These are phyloP conservation scores for Timandra comae DNA, from an alignment of 2,888 invertebrate genomes.

Conservation along the genomic window DNA sequence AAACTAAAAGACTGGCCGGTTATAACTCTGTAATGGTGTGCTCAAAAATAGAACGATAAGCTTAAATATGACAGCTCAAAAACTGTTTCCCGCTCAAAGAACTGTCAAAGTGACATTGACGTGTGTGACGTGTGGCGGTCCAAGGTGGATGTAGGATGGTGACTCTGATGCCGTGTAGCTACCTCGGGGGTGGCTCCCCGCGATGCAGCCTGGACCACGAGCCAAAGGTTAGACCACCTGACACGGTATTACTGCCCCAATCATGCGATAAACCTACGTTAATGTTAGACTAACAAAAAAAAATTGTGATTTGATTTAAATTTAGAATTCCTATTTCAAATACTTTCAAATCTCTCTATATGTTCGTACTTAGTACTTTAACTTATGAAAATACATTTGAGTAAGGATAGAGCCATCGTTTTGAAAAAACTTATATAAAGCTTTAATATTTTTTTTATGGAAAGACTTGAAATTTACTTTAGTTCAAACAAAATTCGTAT, in stretches of 20 bases:
- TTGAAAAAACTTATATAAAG: too few relatives aligned
- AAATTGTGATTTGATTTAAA: too few relatives aligned
- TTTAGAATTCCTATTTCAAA: too few relatives aligned
- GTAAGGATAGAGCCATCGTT: too few relatives aligned
- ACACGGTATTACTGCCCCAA: constrained; percentile 11
- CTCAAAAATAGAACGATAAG: constrained; percentile 44
- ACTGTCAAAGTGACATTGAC: constrained; percentile 62
- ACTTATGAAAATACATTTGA: too few relatives aligned
- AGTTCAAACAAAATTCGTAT: too few relatives aligned
- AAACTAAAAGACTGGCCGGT: constrained; percentile 27
- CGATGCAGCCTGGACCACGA: constrained; percentile 72
- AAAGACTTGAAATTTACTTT: too few relatives aligned
- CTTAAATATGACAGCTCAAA: constrained; percentile 54
- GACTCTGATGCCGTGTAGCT: constrained; percentile 82
- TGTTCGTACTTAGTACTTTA: too few relatives aligned
- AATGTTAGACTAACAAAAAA: too few relatives aligned
- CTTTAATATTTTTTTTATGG: too few relatives aligned
- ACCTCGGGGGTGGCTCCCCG: constrained; percentile 76
- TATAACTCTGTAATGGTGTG: constrained; percentile 29
- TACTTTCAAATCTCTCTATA: too few relatives aligned
- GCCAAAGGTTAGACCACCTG: constrained; percentile 60
- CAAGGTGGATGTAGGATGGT: constrained; percentile 69
- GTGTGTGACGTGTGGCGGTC: constrained; percentile 47
- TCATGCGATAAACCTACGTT: too few relatives aligned
- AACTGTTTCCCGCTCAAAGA: constrained; percentile 53